A percentile compares a stretch with the other conserved stretches of the same genome.
phyloP scores from a whole-genome alignment of 1,140 invertebrate species.

The Coenobita brevimanus region DNA sequence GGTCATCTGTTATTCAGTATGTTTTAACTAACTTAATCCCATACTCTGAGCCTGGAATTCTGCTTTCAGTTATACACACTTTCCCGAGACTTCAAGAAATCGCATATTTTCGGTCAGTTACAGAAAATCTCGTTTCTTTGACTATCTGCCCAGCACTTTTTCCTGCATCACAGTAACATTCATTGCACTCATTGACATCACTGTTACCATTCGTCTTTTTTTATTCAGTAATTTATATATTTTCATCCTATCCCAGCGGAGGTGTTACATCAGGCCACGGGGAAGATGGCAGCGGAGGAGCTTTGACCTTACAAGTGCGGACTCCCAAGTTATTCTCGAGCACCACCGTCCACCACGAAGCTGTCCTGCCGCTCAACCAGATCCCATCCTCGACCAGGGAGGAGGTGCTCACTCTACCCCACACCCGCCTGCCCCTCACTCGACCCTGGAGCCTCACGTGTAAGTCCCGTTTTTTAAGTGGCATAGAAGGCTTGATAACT shows the following conservation, averaged over 20 bases:
- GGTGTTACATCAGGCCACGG: not conserved
- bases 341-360: conserved; percentile 36
- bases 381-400: not conserved
- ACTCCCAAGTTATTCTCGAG: conserved; percentile 20
- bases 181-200: not conserved
- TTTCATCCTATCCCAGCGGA: too few relatives aligned
- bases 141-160: too few relatives aligned
- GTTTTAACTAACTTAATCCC: too few relatives aligned
- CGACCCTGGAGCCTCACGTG: conserved; percentile 41
- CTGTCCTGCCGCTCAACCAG: conserved; percentile 17
- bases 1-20: too few relatives aligned
- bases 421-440: conserved; percentile 23
- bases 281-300: conserved; percentile 24
- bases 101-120: too few relatives aligned
- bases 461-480: not conserved
- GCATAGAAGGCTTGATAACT: too few relatives aligned
- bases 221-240: too few relatives aligned
- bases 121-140: too few relatives aligned
- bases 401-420: not conserved
- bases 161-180: too few relatives aligned
- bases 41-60: too few relatives aligned
- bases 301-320: conserved; percentile 39
- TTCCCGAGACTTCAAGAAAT: too few relatives aligned
- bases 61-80: too few relatives aligned
- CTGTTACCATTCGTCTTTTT: not conserved